Conservation (phyloP, 2,888 invertebrate genomes). For the Caenorhabditis sp. region DNA sequence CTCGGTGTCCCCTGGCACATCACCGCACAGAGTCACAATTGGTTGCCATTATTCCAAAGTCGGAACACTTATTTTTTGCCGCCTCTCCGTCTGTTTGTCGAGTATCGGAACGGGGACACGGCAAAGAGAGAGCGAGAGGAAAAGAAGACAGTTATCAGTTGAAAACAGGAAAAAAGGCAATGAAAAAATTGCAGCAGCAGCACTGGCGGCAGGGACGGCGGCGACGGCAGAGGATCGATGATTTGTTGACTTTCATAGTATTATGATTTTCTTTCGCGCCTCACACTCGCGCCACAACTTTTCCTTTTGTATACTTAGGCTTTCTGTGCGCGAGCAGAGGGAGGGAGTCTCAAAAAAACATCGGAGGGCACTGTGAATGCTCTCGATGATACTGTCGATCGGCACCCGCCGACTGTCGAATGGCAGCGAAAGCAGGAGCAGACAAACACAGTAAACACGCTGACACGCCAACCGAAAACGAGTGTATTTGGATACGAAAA, state of each 20-base stretch:
- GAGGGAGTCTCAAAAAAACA: slow-evolving; percentile 6
- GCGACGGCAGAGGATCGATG: slow-evolving; percentile 18
- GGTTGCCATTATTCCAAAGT: slow-evolving; percentile 6
- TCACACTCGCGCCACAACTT: slow-evolving; percentile 1
- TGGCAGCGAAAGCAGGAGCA: too few species aligned
- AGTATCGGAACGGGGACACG: neutral
- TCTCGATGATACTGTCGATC: slow-evolving; percentile 33
- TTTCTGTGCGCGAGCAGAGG: slow-evolving; percentile 16
- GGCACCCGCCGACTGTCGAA: neutral
- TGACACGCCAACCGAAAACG: slow-evolving; percentile 6
- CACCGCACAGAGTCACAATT: neutral
- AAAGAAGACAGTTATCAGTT: slow-evolving; percentile 33
- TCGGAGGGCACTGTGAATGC: too few species aligned
- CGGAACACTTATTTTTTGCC: slow-evolving; percentile 26
- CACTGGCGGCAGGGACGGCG: too few species aligned
- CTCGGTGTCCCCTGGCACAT: neutral
- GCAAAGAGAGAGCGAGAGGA: too few species aligned
- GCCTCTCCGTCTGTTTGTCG: slow-evolving; percentile 29
- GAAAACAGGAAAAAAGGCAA: slow-evolving; percentile 26
- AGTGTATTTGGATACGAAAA: slow-evolving; percentile 18
- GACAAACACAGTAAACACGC: slow-evolving; percentile 19
- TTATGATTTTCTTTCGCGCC: slow-evolving; percentile 44
- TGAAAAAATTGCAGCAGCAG: slow-evolving; percentile 1
- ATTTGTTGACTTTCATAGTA: slow-evolving; percentile 28
- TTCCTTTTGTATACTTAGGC: slow-evolving; percentile 32